A percentile compares a stretch with the other conserved stretches of the same genome.
These are phyloP conservation scores for Lithosia quadra DNA, from an alignment of 2,888 invertebrate genomes.

Conservation along the genomic window DNA sequence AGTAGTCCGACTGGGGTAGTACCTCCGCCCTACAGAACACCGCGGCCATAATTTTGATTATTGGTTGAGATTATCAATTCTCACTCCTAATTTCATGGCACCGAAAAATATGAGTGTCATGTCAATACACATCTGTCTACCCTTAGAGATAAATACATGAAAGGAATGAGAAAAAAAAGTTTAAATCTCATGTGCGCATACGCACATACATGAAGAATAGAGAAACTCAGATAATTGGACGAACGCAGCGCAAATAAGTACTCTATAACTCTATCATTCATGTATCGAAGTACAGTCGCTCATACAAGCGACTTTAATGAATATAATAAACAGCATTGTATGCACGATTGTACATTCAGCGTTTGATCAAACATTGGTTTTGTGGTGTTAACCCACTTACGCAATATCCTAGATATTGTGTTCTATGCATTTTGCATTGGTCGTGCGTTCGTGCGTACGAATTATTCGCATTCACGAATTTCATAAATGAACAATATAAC, in stretches of 20 bases:
- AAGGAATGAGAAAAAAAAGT: no score
- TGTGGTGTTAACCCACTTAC: slow-evolving; percentile 43
- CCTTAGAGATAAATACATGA: no score
- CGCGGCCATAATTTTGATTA: no score
- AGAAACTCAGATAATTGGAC: neutral
- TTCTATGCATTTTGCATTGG: slow-evolving; percentile 32
- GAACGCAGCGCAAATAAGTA: neutral
- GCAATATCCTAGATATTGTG: slow-evolving; percentile 41
- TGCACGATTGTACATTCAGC: slow-evolving; percentile 33
- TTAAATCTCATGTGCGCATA: no score
- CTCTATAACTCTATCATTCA: neutral
- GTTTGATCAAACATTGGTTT: slow-evolving; percentile 41
- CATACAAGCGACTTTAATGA: slow-evolving; percentile 20
- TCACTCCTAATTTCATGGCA: no score
- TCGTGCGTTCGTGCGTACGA: slow-evolving; percentile 27
- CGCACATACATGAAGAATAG: neutral
- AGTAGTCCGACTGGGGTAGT: no score
- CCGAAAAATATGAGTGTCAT: no score
- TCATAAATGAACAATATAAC: neutral
- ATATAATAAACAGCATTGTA: slow-evolving; percentile 28
- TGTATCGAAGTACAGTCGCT: neutral
- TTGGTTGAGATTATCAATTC: no score
- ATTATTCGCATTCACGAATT: slow-evolving; percentile 13
- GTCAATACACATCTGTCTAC: no score
- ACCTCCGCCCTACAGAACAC: no score